These are phyloP conservation scores for Drosophila colorata DNA, from an alignment of 2,888 invertebrate genomes.

Conservation along the genomic window DNA sequence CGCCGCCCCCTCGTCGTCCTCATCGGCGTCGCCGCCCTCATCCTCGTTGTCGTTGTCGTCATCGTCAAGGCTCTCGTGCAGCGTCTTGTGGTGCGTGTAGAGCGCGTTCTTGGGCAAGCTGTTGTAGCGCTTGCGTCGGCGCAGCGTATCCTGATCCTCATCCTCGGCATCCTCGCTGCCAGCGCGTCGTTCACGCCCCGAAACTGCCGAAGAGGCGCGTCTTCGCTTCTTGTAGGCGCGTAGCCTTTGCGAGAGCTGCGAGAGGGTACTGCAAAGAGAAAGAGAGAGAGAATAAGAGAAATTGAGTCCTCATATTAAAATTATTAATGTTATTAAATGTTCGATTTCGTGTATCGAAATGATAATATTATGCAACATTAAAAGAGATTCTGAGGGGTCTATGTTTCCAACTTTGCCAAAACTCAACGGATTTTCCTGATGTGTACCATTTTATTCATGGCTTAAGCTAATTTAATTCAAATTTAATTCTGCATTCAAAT, in stretches of 20 bases:
- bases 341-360: too few species aligned
- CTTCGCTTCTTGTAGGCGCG: constrained; percentile 70
- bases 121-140: constrained; percentile 77
- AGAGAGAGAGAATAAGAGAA: not conserved
- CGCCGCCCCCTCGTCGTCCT: constrained; percentile 1
- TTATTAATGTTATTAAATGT: too few species aligned
- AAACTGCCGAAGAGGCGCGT: constrained; percentile 78
- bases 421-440: too few species aligned
- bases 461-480: too few species aligned
- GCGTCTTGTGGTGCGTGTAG: constrained; percentile 57
- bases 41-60: constrained; percentile 27
- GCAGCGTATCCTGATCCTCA: constrained; percentile 59
- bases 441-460: too few species aligned
- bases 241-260: constrained; percentile 70
- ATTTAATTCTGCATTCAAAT: too few species aligned
- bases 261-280: constrained; percentile 67
- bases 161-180: constrained; percentile 57
- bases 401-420: too few species aligned
- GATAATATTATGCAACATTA: too few species aligned
- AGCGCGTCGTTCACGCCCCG: constrained; percentile 59
- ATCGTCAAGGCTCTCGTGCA: constrained; percentile 50
- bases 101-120: constrained; percentile 83
- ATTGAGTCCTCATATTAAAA: too few species aligned
- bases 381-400: too few species aligned
- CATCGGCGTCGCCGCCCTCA: constrained; percentile 7